phyloP scores from a whole-genome alignment of 2,888 invertebrate species.

The Hydrotaea diabolus region DNA sequence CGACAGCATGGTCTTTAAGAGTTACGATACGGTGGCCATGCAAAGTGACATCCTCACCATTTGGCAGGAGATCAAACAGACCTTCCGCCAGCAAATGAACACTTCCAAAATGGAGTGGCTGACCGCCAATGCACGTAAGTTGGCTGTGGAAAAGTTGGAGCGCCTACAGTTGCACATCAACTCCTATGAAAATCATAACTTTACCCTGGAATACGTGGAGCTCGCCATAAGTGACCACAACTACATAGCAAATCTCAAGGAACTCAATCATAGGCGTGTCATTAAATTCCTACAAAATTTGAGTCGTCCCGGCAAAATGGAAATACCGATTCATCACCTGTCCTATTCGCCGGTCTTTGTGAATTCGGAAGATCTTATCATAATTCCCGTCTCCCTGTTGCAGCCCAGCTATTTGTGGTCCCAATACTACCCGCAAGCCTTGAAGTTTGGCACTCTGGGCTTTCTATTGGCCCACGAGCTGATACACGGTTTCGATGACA shows the following conservation, averaged over 20 bases:
- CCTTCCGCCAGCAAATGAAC: slow-evolving; percentile 71
- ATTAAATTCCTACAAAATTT: slow-evolving; percentile 57
- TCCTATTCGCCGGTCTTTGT: slow-evolving; percentile 69
- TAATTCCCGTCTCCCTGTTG: slow-evolving; percentile 73
- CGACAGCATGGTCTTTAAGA: slow-evolving; percentile 72
- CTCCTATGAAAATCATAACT: slow-evolving; percentile 70
- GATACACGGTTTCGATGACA: slow-evolving; percentile 75
- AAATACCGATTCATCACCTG: slow-evolving; percentile 46
- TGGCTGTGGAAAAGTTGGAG: slow-evolving; percentile 72
- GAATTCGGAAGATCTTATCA: slow-evolving; percentile 70
- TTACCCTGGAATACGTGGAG: slow-evolving; percentile 68
- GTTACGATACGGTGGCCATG: slow-evolving; percentile 70
- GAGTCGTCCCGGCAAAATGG: slow-evolving; percentile 11
- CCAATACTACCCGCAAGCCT: slow-evolving; percentile 74
- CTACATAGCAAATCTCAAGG: slow-evolving; percentile 72
- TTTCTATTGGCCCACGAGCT: slow-evolving; percentile 75
- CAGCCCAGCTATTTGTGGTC: slow-evolving; percentile 78
- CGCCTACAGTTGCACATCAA: slow-evolving; percentile 71
- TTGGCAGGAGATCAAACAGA: slow-evolving; percentile 73
- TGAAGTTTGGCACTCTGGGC: slow-evolving; percentile 76
- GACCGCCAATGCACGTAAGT: slow-evolving; percentile 66
- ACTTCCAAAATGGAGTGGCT: slow-evolving; percentile 71
- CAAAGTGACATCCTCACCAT: slow-evolving; percentile 72
- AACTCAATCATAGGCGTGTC: slow-evolving; percentile 61
- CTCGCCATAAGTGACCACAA: slow-evolving; percentile 68